Percentiles rank a stretch among this genome's conserved stretches.
Conservation (phyloP, 2,888 invertebrate species). For the Resseliella maxima region DNA sequence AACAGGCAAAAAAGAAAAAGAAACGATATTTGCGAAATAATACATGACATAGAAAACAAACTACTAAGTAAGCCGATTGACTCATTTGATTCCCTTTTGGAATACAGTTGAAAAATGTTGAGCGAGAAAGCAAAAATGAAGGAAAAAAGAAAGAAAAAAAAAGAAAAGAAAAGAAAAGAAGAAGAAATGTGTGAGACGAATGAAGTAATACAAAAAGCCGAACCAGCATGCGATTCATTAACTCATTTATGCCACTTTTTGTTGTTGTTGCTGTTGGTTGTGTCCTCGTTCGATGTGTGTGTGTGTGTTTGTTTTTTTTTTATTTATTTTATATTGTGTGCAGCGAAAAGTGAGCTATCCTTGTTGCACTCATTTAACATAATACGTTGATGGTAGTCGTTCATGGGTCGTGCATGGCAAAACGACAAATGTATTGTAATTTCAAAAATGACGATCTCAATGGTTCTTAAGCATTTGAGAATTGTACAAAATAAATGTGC, state of each 20-base stretch:
- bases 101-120: background rate
- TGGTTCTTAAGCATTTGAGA: conserved; percentile 29
- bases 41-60: background rate
- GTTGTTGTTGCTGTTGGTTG: background rate
- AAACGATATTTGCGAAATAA: background rate
- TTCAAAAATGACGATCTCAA: background rate
- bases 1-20: background rate
- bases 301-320: too few species aligned
- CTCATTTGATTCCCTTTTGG: background rate
- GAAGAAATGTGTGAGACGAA: background rate
- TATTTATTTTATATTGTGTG: too few species aligned
- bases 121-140: background rate
- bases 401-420: background rate
- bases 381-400: background rate
- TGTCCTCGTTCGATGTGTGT: background rate
- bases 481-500: background rate
- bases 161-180: background rate
- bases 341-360: background rate
- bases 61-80: background rate
- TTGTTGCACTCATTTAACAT: conserved; percentile 12
- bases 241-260: conserved; percentile 27
- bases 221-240: conserved; percentile 55
- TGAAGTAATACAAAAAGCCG: conserved; percentile 15
- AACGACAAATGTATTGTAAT: conserved; percentile 11
- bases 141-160: background rate